Base-by-base conservation (phyloP, 2,797 vertebrate genomes). In the Paramormyrops hopkinsi region DNA sequence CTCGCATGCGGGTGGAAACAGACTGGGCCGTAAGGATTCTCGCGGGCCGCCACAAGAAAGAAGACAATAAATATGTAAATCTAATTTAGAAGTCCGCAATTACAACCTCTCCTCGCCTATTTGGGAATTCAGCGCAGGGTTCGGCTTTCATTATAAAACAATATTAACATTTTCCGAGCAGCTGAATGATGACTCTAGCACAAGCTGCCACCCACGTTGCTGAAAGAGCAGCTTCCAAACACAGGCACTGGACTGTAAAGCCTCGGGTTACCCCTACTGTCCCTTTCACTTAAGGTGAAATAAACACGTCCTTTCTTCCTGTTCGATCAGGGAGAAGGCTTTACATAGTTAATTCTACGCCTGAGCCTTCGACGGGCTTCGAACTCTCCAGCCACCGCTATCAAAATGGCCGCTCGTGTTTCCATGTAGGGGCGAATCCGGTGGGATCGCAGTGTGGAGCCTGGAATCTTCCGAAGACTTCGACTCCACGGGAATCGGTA, bases 151-250 rank as follows among this genome's bases (percentile, higher is more conserved):
- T 96, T 96, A 95, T 95, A 96, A 97, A 98, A 98, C 97, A 98
- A 98, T 98, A 97, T 97, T 96, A 97, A 97, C 97, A 97, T 98
- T 98, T 98, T 97, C 97, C 95, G 94, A 98, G 96, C 97, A 97
- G 97, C 97, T 97, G 97, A 98, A 97, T 95, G 95, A 97, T 96
- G 97, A 98, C 96, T 96, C 97, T 97, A 97, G 98, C 97, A 97
- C 97, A 97, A 96, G 94, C 94, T 97, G 97, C 98, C 98, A 99
- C 98, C 98, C 98, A 99, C 97, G 97, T 97, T 96, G 98, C 97
- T 97, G 97, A 97, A 97, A 97, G 97, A 96, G 95, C 94, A 93
- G 96, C 96, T 98, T 97, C 98, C 97, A 97, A 97, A 97, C 97
- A 96, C 97, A 97, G 96, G 97, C 97, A 96, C 96, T 96, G 96